Evolutionary conservation across 1,140 invertebrate genomes (phyloP).

Genomic region (Battus philenor): DNA sequence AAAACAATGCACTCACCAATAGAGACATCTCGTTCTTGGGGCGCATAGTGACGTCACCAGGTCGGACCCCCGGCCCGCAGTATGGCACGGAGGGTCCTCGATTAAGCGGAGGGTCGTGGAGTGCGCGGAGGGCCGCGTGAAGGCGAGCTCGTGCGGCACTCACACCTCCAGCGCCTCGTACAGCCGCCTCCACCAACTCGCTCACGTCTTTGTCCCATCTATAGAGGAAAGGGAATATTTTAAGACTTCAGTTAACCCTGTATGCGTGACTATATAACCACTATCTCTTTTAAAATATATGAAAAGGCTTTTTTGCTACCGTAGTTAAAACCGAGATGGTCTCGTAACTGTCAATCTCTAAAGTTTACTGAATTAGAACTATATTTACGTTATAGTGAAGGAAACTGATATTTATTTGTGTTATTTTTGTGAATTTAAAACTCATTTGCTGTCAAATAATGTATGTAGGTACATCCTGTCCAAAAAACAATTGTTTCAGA

Average conservation of each 20-base stretch:
- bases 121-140: slow-evolving; percentile 52
- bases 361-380: too few species aligned
- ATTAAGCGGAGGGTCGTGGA: slow-evolving; percentile 40
- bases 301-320: too few species aligned
- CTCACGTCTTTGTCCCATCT: slow-evolving; percentile 64
- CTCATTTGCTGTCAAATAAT: too few species aligned
- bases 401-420: too few species aligned
- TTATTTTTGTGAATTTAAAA: too few species aligned
- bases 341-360: too few species aligned
- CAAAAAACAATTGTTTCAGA: too few species aligned
- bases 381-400: too few species aligned
- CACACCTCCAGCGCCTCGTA: slow-evolving; percentile 52
- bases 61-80: slow-evolving; percentile 58
- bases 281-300: too few species aligned
- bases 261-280: too few species aligned
- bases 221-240: neutral
- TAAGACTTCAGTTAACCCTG: neutral
- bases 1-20: slow-evolving; percentile 38
- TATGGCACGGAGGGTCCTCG: slow-evolving; percentile 50
- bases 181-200: slow-evolving; percentile 61
- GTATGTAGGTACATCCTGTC: too few species aligned
- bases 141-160: slow-evolving; percentile 55
- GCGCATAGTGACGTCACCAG: slow-evolving; percentile 69
- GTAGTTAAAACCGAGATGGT: too few species aligned
- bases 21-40: slow-evolving; percentile 61